These are phyloP conservation scores for Tinea pellionella DNA, from an alignment of 2,888 invertebrate genomes.

Conservation along the genomic window DNA sequence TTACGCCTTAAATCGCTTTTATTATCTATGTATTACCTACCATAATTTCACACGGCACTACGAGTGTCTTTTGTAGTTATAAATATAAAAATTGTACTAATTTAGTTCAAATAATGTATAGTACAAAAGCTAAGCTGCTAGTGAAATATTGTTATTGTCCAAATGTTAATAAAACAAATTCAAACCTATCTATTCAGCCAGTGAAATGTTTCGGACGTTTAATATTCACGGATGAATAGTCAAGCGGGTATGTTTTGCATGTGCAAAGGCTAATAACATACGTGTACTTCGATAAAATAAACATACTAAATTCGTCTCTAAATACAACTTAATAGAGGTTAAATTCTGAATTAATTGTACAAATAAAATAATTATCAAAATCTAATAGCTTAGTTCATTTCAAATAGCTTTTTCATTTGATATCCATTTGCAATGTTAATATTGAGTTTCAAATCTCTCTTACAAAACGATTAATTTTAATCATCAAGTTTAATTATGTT, in stretches of 20 bases:
- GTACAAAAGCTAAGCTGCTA: neutral
- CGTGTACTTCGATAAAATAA: neutral
- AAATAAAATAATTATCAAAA: constrained; percentile 1
- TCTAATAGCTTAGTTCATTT: neutral
- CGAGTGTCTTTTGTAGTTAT: too few species aligned
- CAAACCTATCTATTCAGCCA: constrained; percentile 33
- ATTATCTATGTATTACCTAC: too few species aligned
- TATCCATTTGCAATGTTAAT: neutral
- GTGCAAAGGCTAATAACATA: neutral
- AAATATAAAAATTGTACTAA: too few species aligned
- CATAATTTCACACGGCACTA: too few species aligned
- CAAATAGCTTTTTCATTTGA: neutral
- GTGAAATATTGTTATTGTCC: neutral
- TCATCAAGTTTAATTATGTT: too few species aligned
- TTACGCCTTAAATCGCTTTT: too few species aligned
- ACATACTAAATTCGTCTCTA: neutral
- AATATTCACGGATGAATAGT: constrained; percentile 48
- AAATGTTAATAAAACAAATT: neutral
- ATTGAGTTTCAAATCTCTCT: too few species aligned
- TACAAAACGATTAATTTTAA: too few species aligned
- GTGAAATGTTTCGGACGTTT: constrained; percentile 30
- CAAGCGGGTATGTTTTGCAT: constrained; percentile 26
- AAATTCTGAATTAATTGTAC: neutral
- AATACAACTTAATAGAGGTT: neutral
- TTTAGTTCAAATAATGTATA: neutral